Conservation (phyloP, 2,797 vertebrate genomes). For the Ciconia nigra region DNA sequence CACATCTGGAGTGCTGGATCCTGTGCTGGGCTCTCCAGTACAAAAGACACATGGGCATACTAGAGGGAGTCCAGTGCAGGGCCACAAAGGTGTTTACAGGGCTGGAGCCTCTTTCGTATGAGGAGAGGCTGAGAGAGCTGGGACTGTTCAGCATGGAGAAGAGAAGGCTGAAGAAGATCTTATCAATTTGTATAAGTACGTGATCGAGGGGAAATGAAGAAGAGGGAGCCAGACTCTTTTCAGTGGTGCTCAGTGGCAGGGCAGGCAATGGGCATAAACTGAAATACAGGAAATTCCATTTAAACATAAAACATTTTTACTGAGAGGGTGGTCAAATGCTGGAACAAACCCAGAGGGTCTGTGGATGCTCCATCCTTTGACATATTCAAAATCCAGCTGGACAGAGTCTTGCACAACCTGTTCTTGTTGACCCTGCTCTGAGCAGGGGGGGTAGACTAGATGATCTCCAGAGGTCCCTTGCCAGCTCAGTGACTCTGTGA, state of each 20-base stretch:
- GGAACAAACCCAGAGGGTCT: neutral
- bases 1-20: neutral
- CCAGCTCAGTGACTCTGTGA: neutral
- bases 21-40: neutral
- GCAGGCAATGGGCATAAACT: neutral
- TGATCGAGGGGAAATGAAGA: neutral
- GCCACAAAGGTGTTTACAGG: neutral
- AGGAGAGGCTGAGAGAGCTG: neutral
- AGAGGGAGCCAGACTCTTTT: neutral
- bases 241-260: neutral
- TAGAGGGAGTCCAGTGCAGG: neutral
- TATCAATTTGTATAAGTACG: neutral
- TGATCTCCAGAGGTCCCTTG: neutral
- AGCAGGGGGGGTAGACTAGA: fast-evolving
- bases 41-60: neutral
- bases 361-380: neutral
- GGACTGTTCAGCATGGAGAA: neutral
- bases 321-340: neutral
- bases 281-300: neutral
- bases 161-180: neutral
- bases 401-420: neutral
- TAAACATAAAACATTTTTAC: neutral
- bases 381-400: neutral
- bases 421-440: neutral
- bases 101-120: neutral